phyloP scores from a whole-genome alignment of 2,797 vertebrate species.

The Lacerta viridis region DNA sequence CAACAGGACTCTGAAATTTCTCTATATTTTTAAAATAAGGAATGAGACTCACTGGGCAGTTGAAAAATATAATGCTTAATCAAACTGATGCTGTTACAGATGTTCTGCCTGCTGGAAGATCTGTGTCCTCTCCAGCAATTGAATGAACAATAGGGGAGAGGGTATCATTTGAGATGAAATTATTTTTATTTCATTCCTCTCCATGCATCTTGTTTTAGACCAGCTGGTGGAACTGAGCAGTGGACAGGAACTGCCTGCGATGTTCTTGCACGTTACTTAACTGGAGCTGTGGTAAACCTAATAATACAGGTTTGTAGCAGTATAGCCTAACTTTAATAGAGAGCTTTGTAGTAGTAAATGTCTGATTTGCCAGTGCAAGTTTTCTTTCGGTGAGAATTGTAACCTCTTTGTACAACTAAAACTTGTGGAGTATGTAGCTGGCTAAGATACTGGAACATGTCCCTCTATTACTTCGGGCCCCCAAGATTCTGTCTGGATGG shows the following conservation, averaged over 20 bases:
- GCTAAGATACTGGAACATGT: neutral
- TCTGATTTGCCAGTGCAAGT: neutral
- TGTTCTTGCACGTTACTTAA: slow-evolving; percentile 85
- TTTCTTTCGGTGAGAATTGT: neutral
- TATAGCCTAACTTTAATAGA: neutral
- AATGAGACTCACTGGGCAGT: neutral
- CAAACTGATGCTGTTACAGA: neutral
- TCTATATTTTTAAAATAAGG: neutral
- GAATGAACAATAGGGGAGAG: neutral
- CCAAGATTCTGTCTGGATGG: neutral
- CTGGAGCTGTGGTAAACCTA: slow-evolving; percentile 82
- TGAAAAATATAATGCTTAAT: too few relatives aligned
- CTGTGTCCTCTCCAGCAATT: neutral
- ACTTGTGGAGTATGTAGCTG: neutral
- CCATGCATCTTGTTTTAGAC: slow-evolving; percentile 77
- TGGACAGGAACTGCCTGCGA: slow-evolving; percentile 96
- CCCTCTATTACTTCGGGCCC: neutral
- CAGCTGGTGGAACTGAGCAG: slow-evolving; percentile 87
- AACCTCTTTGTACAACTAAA: neutral
- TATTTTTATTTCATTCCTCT: slow-evolving; percentile 1
- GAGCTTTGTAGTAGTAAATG: slow-evolving; percentile 30
- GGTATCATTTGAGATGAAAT: neutral
- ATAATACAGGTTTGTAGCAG: slow-evolving; percentile 84
- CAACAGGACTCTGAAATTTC: neutral
- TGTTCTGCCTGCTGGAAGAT: neutral